Conservation (phyloP, 2,113 vertebrate species). For the Nothocercus nigrocapillus region DNA sequence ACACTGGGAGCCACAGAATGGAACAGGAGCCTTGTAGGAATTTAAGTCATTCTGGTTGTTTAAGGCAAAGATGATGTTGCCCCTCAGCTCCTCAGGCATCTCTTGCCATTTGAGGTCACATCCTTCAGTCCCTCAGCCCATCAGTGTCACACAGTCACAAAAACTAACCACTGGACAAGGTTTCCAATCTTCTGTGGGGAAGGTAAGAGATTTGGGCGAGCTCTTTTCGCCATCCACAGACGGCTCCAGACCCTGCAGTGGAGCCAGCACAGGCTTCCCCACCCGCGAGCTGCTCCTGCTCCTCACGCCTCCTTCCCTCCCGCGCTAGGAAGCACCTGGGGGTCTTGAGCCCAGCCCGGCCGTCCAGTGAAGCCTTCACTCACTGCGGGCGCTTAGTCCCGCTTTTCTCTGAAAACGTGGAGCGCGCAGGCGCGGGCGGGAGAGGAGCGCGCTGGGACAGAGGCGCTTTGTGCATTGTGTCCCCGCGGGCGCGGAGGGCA, state of each 20-base stretch:
- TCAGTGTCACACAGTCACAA: not conserved
- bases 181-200: not conserved
- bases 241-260: not conserved
- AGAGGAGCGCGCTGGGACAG: constrained; percentile 57
- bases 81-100: not conserved
- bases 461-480: constrained; percentile 81
- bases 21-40: not conserved
- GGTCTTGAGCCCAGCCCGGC: not conserved
- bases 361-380: not conserved
- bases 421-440: rapidly evolving
- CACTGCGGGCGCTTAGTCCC: too few relatives aligned
- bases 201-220: not conserved
- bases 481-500: constrained; percentile 44
- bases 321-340: not conserved
- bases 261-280: not conserved
- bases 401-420: not conserved
- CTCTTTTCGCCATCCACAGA: not conserved
- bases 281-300: too few relatives aligned
- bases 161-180: not conserved
- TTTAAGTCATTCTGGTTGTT: not conserved
- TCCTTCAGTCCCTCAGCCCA: not conserved
- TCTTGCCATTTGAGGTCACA: not conserved
- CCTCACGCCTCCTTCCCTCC: not conserved
- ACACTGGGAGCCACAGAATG: not conserved
- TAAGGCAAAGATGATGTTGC: not conserved